Percentiles rank a stretch among this genome's conserved stretches.
phyloP scores from a whole-genome alignment of 2,888 invertebrate species.

The Mechanitis mazaeus region DNA sequence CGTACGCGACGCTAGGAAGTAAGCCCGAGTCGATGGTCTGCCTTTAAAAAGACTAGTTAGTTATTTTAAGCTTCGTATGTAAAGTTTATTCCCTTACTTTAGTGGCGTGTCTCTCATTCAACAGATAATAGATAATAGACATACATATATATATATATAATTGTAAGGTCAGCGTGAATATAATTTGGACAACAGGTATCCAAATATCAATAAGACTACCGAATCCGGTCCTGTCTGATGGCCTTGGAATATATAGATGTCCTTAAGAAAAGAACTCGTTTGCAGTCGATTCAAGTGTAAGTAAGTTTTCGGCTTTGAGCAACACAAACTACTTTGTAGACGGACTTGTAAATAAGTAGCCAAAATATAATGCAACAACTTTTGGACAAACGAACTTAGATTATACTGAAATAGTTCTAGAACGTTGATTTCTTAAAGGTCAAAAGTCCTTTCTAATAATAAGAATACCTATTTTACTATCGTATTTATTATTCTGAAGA shows the following conservation, averaged over 20 bases:
- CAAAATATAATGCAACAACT: background rate
- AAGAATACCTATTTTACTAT: slow-evolving; percentile 62
- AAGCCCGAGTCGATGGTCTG: slow-evolving; percentile 59
- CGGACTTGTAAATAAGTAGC: slow-evolving; percentile 12
- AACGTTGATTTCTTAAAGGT: slow-evolving; percentile 12
- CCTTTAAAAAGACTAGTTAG: slow-evolving; percentile 70
- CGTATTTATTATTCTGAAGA: slow-evolving; percentile 61
- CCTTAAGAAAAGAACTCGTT: slow-evolving; percentile 1
- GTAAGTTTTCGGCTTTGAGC: slow-evolving; percentile 9
- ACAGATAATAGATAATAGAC: slow-evolving; percentile 6
- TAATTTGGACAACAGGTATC: background rate
- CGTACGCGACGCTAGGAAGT: slow-evolving; percentile 42
- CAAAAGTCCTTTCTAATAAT: slow-evolving; percentile 42
- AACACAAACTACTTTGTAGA: background rate
- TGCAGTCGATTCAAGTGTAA: slow-evolving; percentile 16
- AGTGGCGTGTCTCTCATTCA: slow-evolving; percentile 58
- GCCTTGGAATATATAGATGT: slow-evolving; percentile 32
- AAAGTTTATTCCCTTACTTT: slow-evolving; percentile 54
- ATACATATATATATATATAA: background rate
- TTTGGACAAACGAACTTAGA: too few relatives aligned
- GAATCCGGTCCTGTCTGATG: slow-evolving; percentile 46
- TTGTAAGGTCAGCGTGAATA: too few relatives aligned
- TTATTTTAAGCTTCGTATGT: slow-evolving; percentile 68
- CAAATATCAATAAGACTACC: slow-evolving; percentile 21
- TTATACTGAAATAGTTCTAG: too few relatives aligned